Evolutionary conservation across 1,140 invertebrate species (phyloP), one percentile per base, ranked within the genome.

Genomic region (Bombus soroeensis): DNA sequence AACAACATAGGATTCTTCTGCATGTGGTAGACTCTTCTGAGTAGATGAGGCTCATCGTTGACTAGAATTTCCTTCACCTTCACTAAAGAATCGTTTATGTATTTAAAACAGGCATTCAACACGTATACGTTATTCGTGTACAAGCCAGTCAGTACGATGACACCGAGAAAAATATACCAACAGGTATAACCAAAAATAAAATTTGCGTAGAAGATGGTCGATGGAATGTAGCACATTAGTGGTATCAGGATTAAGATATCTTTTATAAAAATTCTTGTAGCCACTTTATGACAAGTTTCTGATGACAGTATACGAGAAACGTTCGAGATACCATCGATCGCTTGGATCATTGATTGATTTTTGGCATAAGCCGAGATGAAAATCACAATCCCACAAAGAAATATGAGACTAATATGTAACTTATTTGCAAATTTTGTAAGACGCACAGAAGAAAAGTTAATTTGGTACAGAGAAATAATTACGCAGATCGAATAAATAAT

Each of bases 21-120:
- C 25, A 93, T 86, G 41, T 94, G 92, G 87, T 90, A 94, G 32
- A 90, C 81, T 43, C 92, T 90, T 34, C 94, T 88, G 0, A 94
- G 76, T 15, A 94, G 81, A 83, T 94, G 93, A 3, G 92, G 86
- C 41, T 93, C 87, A 2, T 93, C 92, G 1, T 22, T 90, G 2
- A 89, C 8, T 6, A 93, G 62, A 28, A n/a, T 87, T 0, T 81
- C 18, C 34, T 87, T 92, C 8, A 94, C 80, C 39, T 66, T 80
- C 0, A 68, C 34, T 0, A 95, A 32, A 41, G 92, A 92, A 0
- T 87, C 47, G 34, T 93, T 94, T 5, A 94, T 89, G 8, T 88
- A 37, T 3, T 90, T 70, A 43, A 94, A 95, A 34, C 93, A 93
- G 5, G 73, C 83, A 5, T 87, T 88, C 1, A 94, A 34, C 2